phyloP scores from a whole-genome alignment of 1,140 invertebrate species.

The Spodoptera frugiperda region DNA sequence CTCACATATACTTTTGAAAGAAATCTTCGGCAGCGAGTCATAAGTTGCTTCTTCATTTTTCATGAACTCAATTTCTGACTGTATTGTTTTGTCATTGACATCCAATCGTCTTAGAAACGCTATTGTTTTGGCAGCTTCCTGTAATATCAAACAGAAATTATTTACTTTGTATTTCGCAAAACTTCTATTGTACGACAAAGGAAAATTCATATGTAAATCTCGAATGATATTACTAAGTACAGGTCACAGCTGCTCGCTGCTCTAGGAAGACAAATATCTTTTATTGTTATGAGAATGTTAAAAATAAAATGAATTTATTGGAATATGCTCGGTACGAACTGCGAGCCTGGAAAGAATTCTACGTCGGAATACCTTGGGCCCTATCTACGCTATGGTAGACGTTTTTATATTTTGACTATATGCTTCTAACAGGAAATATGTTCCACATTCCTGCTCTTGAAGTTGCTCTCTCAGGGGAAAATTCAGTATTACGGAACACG shows the following conservation, averaged over 20 bases:
- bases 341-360: background rate
- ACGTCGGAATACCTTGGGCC: background rate
- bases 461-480: slow-evolving; percentile 7
- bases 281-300: background rate
- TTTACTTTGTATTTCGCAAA: background rate
- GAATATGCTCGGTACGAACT: background rate
- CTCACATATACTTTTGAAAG: slow-evolving; percentile 57
- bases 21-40: slow-evolving; percentile 53
- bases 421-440: background rate
- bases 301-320: slow-evolving; percentile 7
- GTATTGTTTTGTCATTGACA: slow-evolving; percentile 45
- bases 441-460: background rate
- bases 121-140: slow-evolving; percentile 53
- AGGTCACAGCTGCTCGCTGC: background rate
- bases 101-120: slow-evolving; percentile 51
- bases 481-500: slow-evolving; percentile 3
- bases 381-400: no score
- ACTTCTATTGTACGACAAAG: background rate
- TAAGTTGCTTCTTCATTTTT: slow-evolving; percentile 52
- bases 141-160: slow-evolving; percentile 5
- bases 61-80: slow-evolving; percentile 52
- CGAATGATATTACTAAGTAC: background rate
- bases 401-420: no score
- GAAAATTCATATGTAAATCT: slow-evolving; percentile 10
- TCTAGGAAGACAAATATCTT: slow-evolving; percentile 14